Conservation (phyloP, 2,888 invertebrate species). For the Epinotia nisella region DNA sequence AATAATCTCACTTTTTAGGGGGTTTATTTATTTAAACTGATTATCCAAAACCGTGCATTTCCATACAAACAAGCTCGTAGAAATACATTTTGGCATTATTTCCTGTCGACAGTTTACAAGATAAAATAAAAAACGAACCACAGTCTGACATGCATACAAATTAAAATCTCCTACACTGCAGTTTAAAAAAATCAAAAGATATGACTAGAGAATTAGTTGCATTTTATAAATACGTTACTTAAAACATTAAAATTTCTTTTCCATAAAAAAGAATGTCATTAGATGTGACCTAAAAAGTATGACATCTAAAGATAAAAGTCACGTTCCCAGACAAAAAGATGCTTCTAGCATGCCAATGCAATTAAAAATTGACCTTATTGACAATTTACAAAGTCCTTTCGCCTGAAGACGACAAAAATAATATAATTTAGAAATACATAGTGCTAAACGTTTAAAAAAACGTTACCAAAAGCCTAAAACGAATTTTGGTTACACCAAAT, state of each 20-base stretch:
- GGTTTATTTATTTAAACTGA: conserved; percentile 47
- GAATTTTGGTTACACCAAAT: conserved; percentile 33
- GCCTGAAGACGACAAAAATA: background rate
- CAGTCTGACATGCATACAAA: background rate
- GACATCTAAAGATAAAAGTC: background rate
- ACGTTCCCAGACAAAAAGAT: background rate
- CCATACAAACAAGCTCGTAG: background rate
- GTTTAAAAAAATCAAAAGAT: conserved; percentile 23
- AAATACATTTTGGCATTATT: conserved; percentile 23
- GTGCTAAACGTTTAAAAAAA: conserved; percentile 4
- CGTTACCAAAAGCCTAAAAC: conserved; percentile 14
- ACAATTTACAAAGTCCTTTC: background rate
- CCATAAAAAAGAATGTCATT: background rate
- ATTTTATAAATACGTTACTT: conserved; percentile 11
- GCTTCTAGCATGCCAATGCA: background rate
- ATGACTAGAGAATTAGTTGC: conserved; percentile 33
- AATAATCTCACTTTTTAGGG: conserved; percentile 53
- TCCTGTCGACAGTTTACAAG: conserved; percentile 10
- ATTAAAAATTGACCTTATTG: background rate
- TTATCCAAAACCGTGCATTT: conserved; percentile 12
- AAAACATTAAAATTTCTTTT: background rate
- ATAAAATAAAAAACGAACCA: background rate
- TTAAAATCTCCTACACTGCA: background rate
- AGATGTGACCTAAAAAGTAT: background rate
- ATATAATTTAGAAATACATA: background rate